Base-by-base conservation (phyloP, 2,888 invertebrate genomes). In the Drosophila lacicola region DNA sequence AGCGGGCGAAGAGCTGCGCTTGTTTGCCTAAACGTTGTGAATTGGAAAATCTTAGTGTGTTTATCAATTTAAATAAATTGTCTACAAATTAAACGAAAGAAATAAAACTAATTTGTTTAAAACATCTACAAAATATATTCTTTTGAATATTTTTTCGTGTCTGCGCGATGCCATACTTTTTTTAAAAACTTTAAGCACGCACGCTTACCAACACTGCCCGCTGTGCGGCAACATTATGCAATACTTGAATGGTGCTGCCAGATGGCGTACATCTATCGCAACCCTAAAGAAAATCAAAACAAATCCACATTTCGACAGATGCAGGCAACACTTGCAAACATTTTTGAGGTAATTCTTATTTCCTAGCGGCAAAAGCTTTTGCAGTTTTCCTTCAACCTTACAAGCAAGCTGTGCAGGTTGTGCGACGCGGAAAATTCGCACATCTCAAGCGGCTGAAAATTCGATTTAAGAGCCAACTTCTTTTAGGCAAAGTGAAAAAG, bases 1-100 rank as follows among this genome's bases (percentile, higher is more conserved):
- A 57, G 73, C 81, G 3, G 87, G 90, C 11, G 90, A 91, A 0
- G 91, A 92, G 60, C 51, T 70, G 56, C 85, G 80, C 36, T 61
- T 91, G 62, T 89, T 86, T 78, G 90, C 90, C 71, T 90, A 87
- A 89, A 55, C 65, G 58, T 44, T 79, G 51, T 70, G 60, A 56
- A 67, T 75, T 64, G 64, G 66, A 71, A 67, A 70, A 68, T 69
- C 53, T 70, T 71, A 85, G 80, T 85, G 65, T 39, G 51, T 56
- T 58, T 72, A 46, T 60, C 66, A 53, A 53, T 78, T 64, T 62
- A 71, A 78, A 78, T 75, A 75, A 75, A 79, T 46, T 79, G 68
- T 79, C 63, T 65, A 49, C 36, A 64, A 68, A 64, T 64, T 64
- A 68, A 64, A 71, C n/a, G 21, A 54, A 54, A 54, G 0, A 29